Evolutionary conservation across 2,888 invertebrate genomes (phyloP), one percentile per base, ranked within the genome.

Genomic region (Drosophila kambysellisi): DNA sequence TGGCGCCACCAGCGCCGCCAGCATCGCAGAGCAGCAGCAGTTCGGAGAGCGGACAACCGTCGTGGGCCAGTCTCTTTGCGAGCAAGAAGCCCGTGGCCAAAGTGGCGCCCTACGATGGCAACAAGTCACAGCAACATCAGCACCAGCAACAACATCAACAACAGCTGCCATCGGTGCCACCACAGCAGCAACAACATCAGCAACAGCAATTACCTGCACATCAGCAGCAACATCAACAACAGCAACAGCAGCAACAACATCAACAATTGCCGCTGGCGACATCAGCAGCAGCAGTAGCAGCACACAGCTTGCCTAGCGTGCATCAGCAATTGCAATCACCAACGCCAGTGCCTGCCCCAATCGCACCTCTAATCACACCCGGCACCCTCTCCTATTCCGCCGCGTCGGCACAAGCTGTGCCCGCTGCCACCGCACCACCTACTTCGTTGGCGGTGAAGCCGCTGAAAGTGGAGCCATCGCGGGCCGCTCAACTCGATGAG

Each of bases 51-150:
- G 83, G 75, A 52, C 82, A 81, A 60, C 86, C 95, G 59, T 95
- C 96, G 0, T 96, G 96, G 96, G 96, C 96, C 2, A 95, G 96
- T 91, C 90, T 96, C 20, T 96, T 96, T 91, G 94, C 94, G 4
- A 90, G 75, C 70, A 94, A 94, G 72, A 95, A 95, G 79, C 95
- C 95, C 0, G 94, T 95, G 0, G 95, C 95, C 3, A 95, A 95
- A 84, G 95, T 95, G 32, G 95, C 94, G 15, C 95, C 95, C 25
- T 95, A 93, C 83, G 95, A 93, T 48, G 92, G 91, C 41, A 82
- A 89, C 71, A 91, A 89, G 46, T 64, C 75, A 2, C 81, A 74
- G 35, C 70, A 68, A 5, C 68, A 53, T 7, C 58, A 57, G 2
- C 67, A 59, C 0, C 79, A 54, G 4, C 64, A 51, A 7, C 74